Evolutionary conservation across 2,797 vertebrate species (phyloP).

Genomic region (Loris lydekkerianus): DNA sequence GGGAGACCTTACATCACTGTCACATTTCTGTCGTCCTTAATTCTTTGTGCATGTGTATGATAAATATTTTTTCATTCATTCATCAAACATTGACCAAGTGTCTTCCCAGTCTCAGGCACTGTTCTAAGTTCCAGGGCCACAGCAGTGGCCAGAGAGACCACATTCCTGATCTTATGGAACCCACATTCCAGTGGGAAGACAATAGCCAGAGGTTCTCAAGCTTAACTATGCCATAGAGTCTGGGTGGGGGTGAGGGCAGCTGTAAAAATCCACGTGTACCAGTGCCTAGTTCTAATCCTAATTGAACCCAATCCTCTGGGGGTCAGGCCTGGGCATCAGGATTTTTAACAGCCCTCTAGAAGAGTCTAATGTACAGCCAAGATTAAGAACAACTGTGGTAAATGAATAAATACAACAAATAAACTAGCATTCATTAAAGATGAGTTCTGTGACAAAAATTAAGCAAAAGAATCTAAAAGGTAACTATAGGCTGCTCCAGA

Average conservation of each 20-base stretch:
- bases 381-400: neutral
- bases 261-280: neutral
- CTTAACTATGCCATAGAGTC: neutral
- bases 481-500: neutral
- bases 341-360: neutral
- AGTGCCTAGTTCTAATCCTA: neutral
- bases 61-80: neutral
- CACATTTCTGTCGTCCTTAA: slow-evolving; percentile 77
- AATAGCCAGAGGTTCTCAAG: neutral
- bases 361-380: neutral
- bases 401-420: neutral
- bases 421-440: neutral
- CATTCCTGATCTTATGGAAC: fast-evolving
- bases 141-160: neutral
- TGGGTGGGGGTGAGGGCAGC: neutral
- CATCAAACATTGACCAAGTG: neutral
- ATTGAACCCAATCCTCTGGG: neutral
- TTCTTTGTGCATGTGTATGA: neutral
- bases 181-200: neutral
- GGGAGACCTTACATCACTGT: slow-evolving; percentile 82
- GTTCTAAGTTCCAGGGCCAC: neutral
- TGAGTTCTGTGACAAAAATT: fast-evolving
- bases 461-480: neutral
- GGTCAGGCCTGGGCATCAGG: neutral
- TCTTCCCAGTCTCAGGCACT: neutral